A percentile compares a stretch with the other conserved stretches of the same genome.
Evolutionary conservation across 2,797 vertebrate genomes (phyloP).

Genomic region (Phrynocephalus forsythii): DNA sequence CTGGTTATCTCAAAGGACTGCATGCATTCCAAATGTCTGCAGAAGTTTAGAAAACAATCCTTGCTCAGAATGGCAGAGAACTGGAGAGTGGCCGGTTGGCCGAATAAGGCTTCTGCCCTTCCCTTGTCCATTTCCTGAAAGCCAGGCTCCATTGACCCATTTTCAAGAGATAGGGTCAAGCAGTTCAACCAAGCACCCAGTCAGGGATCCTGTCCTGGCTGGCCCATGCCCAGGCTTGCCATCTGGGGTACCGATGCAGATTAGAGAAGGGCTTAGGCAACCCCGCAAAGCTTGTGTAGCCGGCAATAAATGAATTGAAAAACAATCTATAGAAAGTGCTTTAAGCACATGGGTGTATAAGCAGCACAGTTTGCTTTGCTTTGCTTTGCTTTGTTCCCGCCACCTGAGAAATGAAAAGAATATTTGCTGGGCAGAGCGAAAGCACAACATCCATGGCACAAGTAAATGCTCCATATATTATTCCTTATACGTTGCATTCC

Average conservation of each 20-base stretch:
- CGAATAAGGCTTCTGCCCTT: not conserved
- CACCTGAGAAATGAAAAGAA: not conserved
- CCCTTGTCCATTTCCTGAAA: not conserved
- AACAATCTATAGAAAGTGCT: no score
- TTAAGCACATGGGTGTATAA: no score
- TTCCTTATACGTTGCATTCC: not conserved
- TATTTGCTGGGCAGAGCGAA: not conserved
- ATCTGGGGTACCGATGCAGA: not conserved
- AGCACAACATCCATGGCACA: no score
- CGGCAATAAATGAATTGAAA: no score
- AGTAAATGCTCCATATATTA: not conserved
- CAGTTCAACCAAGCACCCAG: no score
- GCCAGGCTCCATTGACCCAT: not conserved
- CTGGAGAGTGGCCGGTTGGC: not conserved
- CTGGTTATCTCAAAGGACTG: not conserved
- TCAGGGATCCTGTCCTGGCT: no score
- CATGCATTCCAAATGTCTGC: no score
- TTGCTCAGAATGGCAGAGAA: not conserved
- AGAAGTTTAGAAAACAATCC: not conserved
- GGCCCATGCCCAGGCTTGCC: not conserved
- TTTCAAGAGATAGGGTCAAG: no score
- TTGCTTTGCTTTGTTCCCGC: not conserved
- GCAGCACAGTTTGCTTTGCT: not conserved
- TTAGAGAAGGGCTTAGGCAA: not conserved
- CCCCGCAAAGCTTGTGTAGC: no score